Evolutionary conservation across 2,888 invertebrate species (phyloP).

Genomic region (Euclidia mi): DNA sequence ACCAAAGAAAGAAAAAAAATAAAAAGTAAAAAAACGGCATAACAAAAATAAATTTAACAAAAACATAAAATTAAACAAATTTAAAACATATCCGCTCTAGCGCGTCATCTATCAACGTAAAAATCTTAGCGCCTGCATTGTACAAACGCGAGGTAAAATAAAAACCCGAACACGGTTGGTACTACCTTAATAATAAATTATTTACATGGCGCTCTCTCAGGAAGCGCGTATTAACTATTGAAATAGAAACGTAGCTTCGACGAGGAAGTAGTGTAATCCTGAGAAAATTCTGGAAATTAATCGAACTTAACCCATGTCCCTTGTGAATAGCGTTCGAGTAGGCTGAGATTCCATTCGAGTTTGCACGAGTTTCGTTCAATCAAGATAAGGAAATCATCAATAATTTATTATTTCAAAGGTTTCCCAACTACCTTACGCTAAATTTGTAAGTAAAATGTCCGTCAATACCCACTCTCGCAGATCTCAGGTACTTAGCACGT

Average conservation of each 20-base stretch:
- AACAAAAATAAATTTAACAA: no score
- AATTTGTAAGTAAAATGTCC: slow-evolving; percentile 10
- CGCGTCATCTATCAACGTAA: slow-evolving; percentile 12
- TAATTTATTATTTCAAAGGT: slow-evolving; percentile 9
- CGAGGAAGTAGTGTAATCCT: slow-evolving; percentile 9
- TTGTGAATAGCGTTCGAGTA: neutral
- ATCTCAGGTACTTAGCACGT: slow-evolving; percentile 17
- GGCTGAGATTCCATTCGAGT: no score
- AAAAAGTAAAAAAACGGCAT: no score
- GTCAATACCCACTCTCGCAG: slow-evolving; percentile 11
- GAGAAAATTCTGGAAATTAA: slow-evolving; percentile 21
- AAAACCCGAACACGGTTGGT: neutral
- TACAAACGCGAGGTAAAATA: neutral
- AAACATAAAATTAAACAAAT: no score
- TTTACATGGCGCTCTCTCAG: no score
- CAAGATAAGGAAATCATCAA: neutral
- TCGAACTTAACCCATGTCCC: neutral
- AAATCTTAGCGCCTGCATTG: slow-evolving; percentile 4
- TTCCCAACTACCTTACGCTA: neutral
- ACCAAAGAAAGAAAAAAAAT: no score
- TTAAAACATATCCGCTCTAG: neutral
- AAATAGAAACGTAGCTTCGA: slow-evolving; percentile 13
- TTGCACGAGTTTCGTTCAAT: no score
- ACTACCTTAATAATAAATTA: no score
- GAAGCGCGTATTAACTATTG: neutral